Percentiles rank a stretch among this genome's conserved stretches.
Conservation (phyloP, 1,140 invertebrate species). For the Hormaphis cornu region DNA sequence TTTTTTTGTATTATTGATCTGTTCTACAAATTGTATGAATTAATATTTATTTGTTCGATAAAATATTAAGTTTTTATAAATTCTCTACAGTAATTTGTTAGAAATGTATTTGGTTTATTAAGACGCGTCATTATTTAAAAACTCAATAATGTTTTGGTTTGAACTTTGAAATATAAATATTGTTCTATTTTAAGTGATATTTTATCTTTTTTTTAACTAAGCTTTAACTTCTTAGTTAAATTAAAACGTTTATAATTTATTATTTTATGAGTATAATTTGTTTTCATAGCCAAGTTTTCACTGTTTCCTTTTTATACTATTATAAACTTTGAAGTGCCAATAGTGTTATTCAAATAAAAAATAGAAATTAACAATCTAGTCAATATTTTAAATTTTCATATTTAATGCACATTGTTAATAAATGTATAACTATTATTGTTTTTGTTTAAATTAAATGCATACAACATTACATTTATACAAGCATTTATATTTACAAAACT, state of each 20-base stretch:
- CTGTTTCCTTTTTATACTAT: not conserved
- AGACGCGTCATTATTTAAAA: not conserved
- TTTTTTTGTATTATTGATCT: not conserved
- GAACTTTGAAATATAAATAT: not conserved
- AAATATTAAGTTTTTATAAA: not conserved
- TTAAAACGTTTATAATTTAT: not conserved
- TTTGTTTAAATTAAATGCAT: not conserved
- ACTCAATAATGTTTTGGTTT: not conserved
- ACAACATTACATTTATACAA: no score
- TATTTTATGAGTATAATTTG: no score
- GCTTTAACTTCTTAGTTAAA: not conserved
- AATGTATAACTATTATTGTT: no score
- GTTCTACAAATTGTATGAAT: not conserved
- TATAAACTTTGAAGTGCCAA: not conserved
- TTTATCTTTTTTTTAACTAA: not conserved
- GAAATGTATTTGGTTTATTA: not conserved
- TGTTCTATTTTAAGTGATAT: not conserved
- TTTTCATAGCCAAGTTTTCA: no score
- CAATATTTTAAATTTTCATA: not conserved
- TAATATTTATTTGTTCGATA: not conserved
- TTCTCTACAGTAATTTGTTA: not conserved
- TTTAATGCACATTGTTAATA: not conserved
- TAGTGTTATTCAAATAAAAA: not conserved
- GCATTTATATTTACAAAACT: not conserved
- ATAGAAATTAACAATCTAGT: not conserved